Percentiles rank a stretch among this genome's conserved stretches.
Conservation (phyloP, 2,797 vertebrate genomes). For the Sebastes taczanowskii region DNA sequence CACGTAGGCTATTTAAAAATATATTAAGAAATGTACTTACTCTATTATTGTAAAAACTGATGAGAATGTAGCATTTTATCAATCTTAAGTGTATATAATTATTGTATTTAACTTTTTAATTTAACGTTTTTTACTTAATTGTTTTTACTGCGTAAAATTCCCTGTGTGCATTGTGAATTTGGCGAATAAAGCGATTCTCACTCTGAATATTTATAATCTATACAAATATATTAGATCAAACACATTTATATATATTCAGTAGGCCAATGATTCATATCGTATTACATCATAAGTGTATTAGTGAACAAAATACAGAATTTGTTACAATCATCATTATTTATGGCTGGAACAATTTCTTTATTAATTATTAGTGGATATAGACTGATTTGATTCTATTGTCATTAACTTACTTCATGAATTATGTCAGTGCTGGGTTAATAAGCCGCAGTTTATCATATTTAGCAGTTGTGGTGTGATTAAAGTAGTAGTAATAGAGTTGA, state of each 20-base stretch:
- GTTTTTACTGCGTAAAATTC: too few species aligned
- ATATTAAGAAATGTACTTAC: not conserved
- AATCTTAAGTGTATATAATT: too few species aligned
- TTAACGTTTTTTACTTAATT: too few species aligned
- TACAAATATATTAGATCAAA: not conserved
- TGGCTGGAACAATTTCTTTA: not conserved
- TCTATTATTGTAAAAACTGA: not conserved
- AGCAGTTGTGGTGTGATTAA: not conserved
- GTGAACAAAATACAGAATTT: not conserved
- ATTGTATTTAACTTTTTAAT: too few species aligned
- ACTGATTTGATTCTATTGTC: too few species aligned
- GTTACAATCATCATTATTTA: not conserved
- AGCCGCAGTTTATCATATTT: not conserved
- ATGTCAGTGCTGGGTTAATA: not conserved
- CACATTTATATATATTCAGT: not conserved
- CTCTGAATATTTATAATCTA: not conserved
- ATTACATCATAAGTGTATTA: not conserved
- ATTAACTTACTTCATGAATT: not conserved
- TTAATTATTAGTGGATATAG: not conserved
- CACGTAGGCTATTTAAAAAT: not conserved
- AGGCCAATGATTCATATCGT: not conserved
- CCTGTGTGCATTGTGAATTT: too few species aligned
- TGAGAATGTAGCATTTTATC: not conserved
- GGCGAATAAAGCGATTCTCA: too few species aligned
- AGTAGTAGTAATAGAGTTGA: too few species aligned